Evolutionary conservation across 2,888 invertebrate genomes (phyloP).

Genomic region (Cheilosia vulpina): DNA sequence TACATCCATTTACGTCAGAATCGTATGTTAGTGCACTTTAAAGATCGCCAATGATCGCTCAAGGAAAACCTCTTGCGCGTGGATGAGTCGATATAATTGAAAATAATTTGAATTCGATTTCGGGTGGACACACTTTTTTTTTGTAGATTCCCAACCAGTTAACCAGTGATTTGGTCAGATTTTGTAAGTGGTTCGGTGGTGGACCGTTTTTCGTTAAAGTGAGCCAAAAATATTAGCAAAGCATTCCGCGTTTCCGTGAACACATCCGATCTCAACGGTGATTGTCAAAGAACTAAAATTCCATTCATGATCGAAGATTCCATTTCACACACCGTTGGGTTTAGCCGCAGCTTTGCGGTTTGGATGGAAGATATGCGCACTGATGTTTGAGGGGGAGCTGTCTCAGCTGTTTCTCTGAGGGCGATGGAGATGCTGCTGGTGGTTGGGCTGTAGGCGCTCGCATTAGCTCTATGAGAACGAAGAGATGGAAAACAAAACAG

Average conservation of each 20-base stretch:
- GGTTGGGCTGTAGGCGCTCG: constrained; percentile 2
- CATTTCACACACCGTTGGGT: constrained; percentile 57
- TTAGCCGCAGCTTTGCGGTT: constrained; percentile 9
- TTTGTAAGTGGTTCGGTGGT: not conserved
- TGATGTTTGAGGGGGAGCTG: constrained; percentile 30
- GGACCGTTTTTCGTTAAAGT: constrained; percentile 6
- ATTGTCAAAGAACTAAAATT: constrained; percentile 81
- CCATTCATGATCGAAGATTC: constrained; percentile 77
- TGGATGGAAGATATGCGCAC: constrained; percentile 52
- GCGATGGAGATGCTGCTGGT: constrained; percentile 39
- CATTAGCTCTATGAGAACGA: constrained; percentile 35
- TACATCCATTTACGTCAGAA: constrained; percentile 72
- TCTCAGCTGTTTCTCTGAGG: constrained; percentile 61
- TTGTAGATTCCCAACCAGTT: not conserved
- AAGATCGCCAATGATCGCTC: constrained; percentile 70
- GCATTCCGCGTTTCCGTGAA: constrained; percentile 70
- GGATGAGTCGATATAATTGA: constrained; percentile 10
- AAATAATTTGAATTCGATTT: not conserved
- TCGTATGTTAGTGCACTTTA: constrained; percentile 72
- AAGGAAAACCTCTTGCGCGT: constrained; percentile 63
- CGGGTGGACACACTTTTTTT: constrained; percentile 23
- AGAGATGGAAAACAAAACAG: constrained; percentile 49
- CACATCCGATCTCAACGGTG: constrained; percentile 80
- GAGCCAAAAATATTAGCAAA: constrained; percentile 15
- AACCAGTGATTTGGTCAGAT: not conserved